These are phyloP conservation scores for Acanthornis magna DNA, from an alignment of 2,797 vertebrate genomes.

Conservation along the genomic window DNA sequence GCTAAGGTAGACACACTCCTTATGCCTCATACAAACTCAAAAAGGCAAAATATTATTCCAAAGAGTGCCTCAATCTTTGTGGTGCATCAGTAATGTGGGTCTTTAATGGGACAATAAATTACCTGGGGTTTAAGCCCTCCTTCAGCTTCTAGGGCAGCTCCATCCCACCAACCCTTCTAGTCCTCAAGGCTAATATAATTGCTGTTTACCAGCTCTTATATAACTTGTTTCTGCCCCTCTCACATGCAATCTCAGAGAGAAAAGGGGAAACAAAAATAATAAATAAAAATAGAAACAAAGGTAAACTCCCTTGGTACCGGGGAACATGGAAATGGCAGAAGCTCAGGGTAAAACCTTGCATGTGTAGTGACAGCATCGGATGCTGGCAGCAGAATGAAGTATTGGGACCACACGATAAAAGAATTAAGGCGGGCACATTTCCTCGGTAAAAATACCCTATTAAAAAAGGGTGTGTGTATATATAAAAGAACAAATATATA, in stretches of 20 bases:
- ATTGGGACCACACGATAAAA: background rate
- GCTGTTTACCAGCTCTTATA: background rate
- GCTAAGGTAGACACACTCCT: background rate
- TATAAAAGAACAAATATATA: fast-evolving
- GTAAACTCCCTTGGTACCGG: background rate
- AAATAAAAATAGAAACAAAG: background rate
- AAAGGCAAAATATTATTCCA: background rate
- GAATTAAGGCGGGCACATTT: background rate
- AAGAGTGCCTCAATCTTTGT: background rate
- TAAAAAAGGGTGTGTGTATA: fast-evolving
- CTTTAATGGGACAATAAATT: background rate
- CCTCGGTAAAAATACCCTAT: background rate
- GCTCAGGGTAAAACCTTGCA: background rate
- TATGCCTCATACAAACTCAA: background rate
- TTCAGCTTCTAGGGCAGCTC: background rate
- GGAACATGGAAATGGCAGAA: background rate
- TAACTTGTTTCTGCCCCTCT: background rate
- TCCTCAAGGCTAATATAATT: background rate
- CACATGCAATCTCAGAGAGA: background rate
- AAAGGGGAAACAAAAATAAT: background rate
- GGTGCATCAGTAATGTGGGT: background rate
- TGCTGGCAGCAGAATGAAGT: background rate
- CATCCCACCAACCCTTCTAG: background rate
- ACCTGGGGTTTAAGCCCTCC: background rate
- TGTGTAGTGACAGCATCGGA: background rate